Evolutionary conservation across 1,140 invertebrate genomes (phyloP), one percentile per base, ranked within the genome.

Genomic region (Asobara japonica): DNA sequence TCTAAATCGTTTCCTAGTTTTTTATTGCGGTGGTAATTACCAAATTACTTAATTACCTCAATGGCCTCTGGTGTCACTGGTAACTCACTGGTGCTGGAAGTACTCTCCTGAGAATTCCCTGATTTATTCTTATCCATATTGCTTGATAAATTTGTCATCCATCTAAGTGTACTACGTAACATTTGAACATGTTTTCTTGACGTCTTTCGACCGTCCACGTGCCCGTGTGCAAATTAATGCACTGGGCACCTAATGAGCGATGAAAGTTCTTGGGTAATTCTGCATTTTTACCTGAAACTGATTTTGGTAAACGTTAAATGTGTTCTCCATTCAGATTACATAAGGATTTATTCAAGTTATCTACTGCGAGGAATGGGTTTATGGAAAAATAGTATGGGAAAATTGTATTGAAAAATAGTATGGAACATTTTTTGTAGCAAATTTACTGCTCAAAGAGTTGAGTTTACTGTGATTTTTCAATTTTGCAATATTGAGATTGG

Each of bases 131-230:
- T 51, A 13, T 76, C 75, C 75, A 76, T 76, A 33, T 69, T 56
- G 41, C 65, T 76, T 31, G 71, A 66, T 60, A 73, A 71, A 67
- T 71, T 67, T 81, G 76, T 80, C 78, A 80, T 80, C 79, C 77
- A 80, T 74, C 75, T 77, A 61, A 81, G 27, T 69, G 76, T 79
- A 77, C 71, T 79, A 70, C 71, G 72, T 70, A 77, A 71, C 75
- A 80, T 75, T 67, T 78, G 77, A 20, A 75, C 79, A 80, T 81
- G 75, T 69, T 73, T 77, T n/a, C 67, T 74, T 45, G 62, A 70
- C 73, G 56, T 73, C 30, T 29, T 71, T 69, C 13, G 30, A 16
- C 48, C 31, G 56, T 69, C 36, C 51, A 25, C 18, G 41, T 68
- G 70, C 36, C 51, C 62, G 22, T 51, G 29, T 65, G 64, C 65